These are phyloP conservation scores for Tenualosa thibaudeaui DNA, from an alignment of 2,797 vertebrate genomes.

Conservation along the genomic window DNA sequence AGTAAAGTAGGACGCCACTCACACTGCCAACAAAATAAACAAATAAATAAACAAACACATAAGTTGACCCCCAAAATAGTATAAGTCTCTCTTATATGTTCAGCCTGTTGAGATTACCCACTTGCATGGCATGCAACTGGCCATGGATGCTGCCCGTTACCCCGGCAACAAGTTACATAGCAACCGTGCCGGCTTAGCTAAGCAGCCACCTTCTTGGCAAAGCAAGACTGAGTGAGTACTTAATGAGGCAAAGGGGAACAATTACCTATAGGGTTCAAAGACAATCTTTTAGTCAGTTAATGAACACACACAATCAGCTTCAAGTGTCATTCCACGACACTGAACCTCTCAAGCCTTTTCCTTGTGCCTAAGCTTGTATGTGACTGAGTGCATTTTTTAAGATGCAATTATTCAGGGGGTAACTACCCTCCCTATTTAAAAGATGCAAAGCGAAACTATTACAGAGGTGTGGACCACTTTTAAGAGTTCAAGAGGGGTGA, in stretches of 20 bases:
- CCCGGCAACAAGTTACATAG: slow-evolving; percentile 69
- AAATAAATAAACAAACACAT: not conserved
- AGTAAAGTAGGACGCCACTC: not conserved
- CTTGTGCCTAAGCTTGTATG: not conserved
- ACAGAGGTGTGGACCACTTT: not conserved
- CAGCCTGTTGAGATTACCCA: not conserved
- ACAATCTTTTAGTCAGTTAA: not conserved
- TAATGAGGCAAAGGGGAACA: slow-evolving; percentile 40
- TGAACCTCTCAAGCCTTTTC: not conserved
- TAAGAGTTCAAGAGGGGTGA: not conserved
- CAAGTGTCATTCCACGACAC: not conserved
- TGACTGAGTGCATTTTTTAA: not conserved
- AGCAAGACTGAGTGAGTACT: slow-evolving; percentile 27
- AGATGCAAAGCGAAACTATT: not conserved
- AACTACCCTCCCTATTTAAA: not conserved
- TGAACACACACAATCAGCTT: not conserved
- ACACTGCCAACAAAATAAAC: not conserved
- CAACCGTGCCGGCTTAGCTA: slow-evolving; percentile 45
- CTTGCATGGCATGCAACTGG: not conserved
- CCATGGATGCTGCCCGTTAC: slow-evolving; percentile 57
- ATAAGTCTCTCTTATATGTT: not conserved
- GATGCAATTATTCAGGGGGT: not conserved
- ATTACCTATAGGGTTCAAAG: slow-evolving; percentile 9
- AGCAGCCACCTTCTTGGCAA: slow-evolving; percentile 25
- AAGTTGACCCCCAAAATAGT: not conserved